These are phyloP conservation scores for Tauraco hartlaubi DNA, from an alignment of 2,797 vertebrate genomes.

Conservation along the genomic window DNA sequence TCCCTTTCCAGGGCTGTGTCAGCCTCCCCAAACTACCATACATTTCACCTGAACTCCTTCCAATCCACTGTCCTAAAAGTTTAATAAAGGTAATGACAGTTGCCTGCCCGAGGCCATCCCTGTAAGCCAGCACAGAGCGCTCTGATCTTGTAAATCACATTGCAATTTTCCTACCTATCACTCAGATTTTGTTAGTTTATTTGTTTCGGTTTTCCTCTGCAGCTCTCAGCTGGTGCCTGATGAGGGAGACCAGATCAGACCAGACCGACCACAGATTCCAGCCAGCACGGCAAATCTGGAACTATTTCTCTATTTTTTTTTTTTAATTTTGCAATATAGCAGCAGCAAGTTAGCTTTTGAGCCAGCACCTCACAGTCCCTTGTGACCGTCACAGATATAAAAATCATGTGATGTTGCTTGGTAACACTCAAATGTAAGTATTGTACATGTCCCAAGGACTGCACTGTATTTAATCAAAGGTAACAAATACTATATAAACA, in stretches of 20 bases:
- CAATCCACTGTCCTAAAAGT: neutral
- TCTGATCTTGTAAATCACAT: neutral
- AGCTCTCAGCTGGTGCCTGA: neutral
- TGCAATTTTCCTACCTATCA: constrained; percentile 3
- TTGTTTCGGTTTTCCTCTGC: constrained; percentile 10
- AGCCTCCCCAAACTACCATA: neutral
- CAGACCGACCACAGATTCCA: neutral
- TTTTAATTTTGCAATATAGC: neutral
- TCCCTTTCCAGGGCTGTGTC: neutral
- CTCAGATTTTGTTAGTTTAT: constrained; percentile 25
- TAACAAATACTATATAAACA: constrained; percentile 51
- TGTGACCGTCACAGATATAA: constrained; percentile 11
- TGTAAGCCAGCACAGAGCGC: neutral
- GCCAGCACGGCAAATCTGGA: constrained; percentile 19
- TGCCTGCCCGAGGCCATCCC: neutral
- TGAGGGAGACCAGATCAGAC: neutral
- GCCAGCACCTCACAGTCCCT: constrained; percentile 15
- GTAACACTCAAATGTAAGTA: constrained; percentile 25
- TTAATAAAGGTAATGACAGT: neutral
- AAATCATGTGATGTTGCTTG: constrained; percentile 47
- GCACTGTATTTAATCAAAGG: constrained; percentile 32
- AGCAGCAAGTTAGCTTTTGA: constrained; percentile 26
- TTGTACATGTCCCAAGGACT: neutral
- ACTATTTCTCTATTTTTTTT: neutral
- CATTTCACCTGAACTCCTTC: neutral